These are phyloP conservation scores for Amitus sp. DNA, from an alignment of 2,888 invertebrate genomes.

Conservation along the genomic window DNA sequence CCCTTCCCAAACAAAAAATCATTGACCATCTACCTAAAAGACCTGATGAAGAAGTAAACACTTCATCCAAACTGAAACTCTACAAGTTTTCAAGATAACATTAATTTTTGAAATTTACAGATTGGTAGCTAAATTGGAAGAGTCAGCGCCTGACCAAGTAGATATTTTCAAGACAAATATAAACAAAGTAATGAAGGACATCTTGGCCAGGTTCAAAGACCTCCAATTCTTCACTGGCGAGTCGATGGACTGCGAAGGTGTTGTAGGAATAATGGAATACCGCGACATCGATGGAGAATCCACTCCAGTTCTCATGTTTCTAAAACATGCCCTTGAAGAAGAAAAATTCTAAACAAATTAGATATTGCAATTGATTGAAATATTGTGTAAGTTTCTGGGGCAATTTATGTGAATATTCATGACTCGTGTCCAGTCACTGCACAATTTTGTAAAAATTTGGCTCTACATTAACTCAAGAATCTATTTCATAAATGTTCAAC, in stretches of 20 bases:
- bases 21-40: too few relatives aligned
- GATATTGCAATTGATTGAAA: slow-evolving; percentile 58
- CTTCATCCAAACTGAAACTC: too few relatives aligned
- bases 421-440: too few relatives aligned
- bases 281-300: slow-evolving; percentile 86
- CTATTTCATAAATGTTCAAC: too few relatives aligned
- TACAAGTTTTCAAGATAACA: too few relatives aligned
- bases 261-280: slow-evolving; percentile 94
- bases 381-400: slow-evolving; percentile 58
- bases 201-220: slow-evolving; percentile 90
- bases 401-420: too few relatives aligned
- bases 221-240: slow-evolving; percentile 93
- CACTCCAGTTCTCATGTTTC: slow-evolving; percentile 92
- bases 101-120: slow-evolving; percentile 38
- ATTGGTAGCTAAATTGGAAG: slow-evolving; percentile 83
- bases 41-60: too few relatives aligned
- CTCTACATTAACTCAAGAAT: too few relatives aligned
- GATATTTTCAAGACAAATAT: slow-evolving; percentile 90
- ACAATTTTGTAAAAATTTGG: too few relatives aligned
- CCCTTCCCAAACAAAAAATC: too few relatives aligned
- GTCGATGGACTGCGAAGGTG: slow-evolving; percentile 92
- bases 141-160: slow-evolving; percentile 84
- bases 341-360: slow-evolving; percentile 85
- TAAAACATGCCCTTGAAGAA: slow-evolving; percentile 94
- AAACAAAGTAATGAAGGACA: slow-evolving; percentile 93